Evolutionary conservation across 1,140 invertebrate species (phyloP).

Genomic region (Zaprionus taronus): DNA sequence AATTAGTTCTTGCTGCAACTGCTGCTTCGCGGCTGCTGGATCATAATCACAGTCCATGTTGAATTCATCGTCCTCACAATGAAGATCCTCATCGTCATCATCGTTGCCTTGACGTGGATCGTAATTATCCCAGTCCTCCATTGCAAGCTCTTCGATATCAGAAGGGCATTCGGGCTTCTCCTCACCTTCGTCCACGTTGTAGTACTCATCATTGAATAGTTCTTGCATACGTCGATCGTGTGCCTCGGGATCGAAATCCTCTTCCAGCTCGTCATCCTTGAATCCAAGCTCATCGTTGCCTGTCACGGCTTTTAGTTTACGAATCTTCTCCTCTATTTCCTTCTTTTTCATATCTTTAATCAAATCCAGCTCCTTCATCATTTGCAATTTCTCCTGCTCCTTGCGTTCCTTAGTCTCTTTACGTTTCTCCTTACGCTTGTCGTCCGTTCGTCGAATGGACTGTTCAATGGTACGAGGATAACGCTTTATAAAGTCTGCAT

Average conservation of each 20-base stretch:
- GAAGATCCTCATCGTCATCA: slow-evolving; percentile 74
- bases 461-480: slow-evolving; percentile 95
- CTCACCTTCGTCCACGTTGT: slow-evolving; percentile 89
- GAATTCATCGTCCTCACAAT: slow-evolving; percentile 93
- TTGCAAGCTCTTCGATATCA: slow-evolving; percentile 90
- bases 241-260: slow-evolving; percentile 96
- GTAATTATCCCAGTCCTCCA: slow-evolving; percentile 92
- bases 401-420: slow-evolving; percentile 91
- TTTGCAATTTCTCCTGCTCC: slow-evolving; percentile 91
- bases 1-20: slow-evolving; percentile 86
- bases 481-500: slow-evolving; percentile 95
- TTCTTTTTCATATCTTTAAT: slow-evolving; percentile 94
- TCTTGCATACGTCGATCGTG: slow-evolving; percentile 95
- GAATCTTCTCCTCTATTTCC: slow-evolving; percentile 96
- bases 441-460: slow-evolving; percentile 92
- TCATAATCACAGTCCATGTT: slow-evolving; percentile 96
- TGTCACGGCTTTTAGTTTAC: slow-evolving; percentile 94
- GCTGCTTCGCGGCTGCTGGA: slow-evolving; percentile 85
- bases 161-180: slow-evolving; percentile 92
- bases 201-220: slow-evolving; percentile 95
- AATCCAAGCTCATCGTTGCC: slow-evolving; percentile 90
- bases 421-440: slow-evolving; percentile 91
- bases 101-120: slow-evolving; percentile 75
- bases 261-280: slow-evolving; percentile 90
- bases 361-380: slow-evolving; percentile 93